Evolutionary conservation across 1,140 invertebrate genomes (phyloP).

Genomic region (Sitobion miscanthi): DNA sequence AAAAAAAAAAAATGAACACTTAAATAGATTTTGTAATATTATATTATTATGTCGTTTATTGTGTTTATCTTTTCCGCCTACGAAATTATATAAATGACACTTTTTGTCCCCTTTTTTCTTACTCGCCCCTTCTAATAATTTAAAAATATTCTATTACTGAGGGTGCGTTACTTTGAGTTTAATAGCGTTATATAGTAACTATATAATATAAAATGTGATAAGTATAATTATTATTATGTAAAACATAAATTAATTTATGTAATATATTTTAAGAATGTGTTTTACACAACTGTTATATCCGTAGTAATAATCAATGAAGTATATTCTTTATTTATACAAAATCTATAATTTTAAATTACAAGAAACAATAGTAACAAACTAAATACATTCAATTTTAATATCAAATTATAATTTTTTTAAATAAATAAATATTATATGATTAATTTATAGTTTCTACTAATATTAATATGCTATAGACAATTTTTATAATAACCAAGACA

Average conservation of each 20-base stretch:
- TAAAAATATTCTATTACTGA: background rate
- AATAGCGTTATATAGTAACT: background rate
- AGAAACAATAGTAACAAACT: background rate
- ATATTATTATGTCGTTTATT: background rate
- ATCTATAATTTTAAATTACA: background rate
- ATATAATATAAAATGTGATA: background rate
- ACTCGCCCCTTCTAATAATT: background rate
- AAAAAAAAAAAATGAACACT: background rate
- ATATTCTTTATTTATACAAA: background rate
- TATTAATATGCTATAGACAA: background rate
- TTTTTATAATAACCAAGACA: background rate
- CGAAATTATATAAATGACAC: constrained; percentile 25
- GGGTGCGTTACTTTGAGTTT: constrained; percentile 2
- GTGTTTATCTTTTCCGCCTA: constrained; percentile 25
- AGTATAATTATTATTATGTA: constrained; percentile 3
- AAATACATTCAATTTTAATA: background rate
- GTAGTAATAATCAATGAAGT: background rate
- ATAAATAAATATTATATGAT: background rate
- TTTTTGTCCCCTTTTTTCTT: background rate
- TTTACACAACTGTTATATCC: background rate
- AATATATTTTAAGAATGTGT: background rate
- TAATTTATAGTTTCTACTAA: background rate
- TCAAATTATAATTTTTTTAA: no score
- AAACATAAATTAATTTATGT: background rate
- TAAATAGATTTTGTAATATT: constrained; percentile 20